phyloP scores from a whole-genome alignment of 2,113 vertebrate genomes.

The Erythrocebus patas region DNA sequence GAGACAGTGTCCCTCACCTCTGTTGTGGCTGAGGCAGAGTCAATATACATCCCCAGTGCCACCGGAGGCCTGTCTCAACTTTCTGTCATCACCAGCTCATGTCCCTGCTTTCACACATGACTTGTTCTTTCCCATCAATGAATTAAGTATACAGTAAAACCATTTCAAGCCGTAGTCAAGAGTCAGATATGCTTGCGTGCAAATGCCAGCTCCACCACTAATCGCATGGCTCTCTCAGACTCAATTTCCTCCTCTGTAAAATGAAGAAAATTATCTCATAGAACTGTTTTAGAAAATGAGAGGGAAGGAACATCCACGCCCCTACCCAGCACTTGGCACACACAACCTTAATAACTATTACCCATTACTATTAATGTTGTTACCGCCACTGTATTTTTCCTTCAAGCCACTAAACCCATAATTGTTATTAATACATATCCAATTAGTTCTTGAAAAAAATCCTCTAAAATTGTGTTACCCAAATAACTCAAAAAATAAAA shows the following conservation, averaged over 20 bases:
- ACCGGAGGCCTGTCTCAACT: background rate
- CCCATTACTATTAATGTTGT: background rate
- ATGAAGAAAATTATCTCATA: background rate
- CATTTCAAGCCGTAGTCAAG: background rate
- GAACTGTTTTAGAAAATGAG: background rate
- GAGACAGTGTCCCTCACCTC: background rate
- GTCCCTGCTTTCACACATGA: background rate
- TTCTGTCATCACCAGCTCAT: background rate
- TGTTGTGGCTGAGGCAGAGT: background rate
- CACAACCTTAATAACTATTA: background rate
- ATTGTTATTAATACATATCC: background rate
- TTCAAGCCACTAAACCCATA: background rate
- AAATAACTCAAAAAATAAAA: conserved; percentile 3
- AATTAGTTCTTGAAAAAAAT: background rate
- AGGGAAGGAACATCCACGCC: background rate
- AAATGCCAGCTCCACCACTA: background rate
- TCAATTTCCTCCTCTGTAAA: background rate
- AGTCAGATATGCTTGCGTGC: background rate
- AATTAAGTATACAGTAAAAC: background rate
- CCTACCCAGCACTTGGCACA: background rate
- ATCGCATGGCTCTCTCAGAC: background rate
- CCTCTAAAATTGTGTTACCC: background rate
- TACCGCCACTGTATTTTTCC: background rate
- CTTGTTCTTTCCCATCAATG: background rate
- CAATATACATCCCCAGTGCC: background rate